phyloP scores from a whole-genome alignment of 1,140 invertebrate genomes.

The Pogonus chalceus region DNA sequence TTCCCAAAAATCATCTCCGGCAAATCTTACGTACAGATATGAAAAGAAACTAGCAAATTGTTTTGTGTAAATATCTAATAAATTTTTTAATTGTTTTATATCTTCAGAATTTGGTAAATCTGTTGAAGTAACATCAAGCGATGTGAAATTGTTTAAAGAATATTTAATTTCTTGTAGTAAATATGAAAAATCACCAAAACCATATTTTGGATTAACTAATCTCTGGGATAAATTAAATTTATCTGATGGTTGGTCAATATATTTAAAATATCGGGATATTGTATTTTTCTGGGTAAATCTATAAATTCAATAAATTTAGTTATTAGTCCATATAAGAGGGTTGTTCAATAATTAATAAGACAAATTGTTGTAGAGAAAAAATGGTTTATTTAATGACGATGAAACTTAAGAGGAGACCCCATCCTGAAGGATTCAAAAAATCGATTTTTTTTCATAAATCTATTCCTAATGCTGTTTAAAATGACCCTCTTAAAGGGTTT shows the following conservation, averaged over 20 bases:
- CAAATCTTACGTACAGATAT: background rate
- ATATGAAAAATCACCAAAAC: background rate
- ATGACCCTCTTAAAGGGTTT: no score
- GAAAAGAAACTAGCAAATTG: background rate
- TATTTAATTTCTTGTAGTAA: background rate
- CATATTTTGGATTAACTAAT: background rate
- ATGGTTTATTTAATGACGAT: no score
- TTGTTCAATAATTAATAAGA: no score
- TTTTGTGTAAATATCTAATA: background rate
- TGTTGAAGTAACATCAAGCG: background rate
- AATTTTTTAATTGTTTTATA: background rate
- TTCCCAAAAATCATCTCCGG: background rate
- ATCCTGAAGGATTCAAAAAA: no score
- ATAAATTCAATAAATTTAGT: no score
- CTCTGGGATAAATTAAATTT: background rate
- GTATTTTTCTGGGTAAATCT: background rate
- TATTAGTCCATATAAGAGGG: no score
- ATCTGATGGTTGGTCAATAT: background rate
- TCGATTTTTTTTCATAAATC: no score
- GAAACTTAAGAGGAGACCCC: no score
- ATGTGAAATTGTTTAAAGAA: background rate
- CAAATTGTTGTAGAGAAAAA: no score
- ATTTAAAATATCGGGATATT: background rate
- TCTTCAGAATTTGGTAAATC: background rate
- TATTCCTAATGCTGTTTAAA: no score